These are phyloP conservation scores for Leptarthrus brevirostris DNA, from an alignment of 2,888 invertebrate species.

Conservation along the genomic window DNA sequence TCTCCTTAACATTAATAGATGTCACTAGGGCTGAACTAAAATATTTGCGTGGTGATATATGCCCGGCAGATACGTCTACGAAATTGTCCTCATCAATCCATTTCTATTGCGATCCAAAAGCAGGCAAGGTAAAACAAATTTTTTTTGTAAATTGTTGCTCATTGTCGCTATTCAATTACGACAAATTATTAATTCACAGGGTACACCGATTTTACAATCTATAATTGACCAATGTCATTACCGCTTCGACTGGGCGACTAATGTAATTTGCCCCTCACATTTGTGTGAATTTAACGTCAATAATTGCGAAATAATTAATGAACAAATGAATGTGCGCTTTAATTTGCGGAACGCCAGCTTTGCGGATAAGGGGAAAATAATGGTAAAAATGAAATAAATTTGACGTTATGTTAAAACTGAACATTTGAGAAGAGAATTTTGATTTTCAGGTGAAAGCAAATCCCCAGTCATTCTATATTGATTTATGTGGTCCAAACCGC, in stretches of 20 bases:
- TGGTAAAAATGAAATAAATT: constrained; percentile 58
- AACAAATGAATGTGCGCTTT: constrained; percentile 60
- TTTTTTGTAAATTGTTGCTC: not conserved
- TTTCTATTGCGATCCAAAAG: constrained; percentile 63
- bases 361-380: constrained; percentile 61
- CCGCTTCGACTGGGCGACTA: constrained; percentile 65
- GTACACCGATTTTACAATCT: constrained; percentile 63
- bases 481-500: constrained; percentile 60
- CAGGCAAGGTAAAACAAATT: constrained; percentile 61
- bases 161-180: not conserved
- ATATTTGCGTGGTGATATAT: constrained; percentile 62
- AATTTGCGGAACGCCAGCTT: constrained; percentile 62
- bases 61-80: constrained; percentile 59
- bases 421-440: not conserved
- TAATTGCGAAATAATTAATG: constrained; percentile 64
- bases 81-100: constrained; percentile 62
- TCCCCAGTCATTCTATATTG: constrained; percentile 57
- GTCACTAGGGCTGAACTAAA: constrained; percentile 61
- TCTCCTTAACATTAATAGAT: constrained; percentile 60
- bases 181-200: constrained; percentile 57
- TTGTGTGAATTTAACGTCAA: constrained; percentile 61
- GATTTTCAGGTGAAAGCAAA: constrained; percentile 57
- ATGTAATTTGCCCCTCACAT: constrained; percentile 65
- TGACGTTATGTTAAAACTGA: not conserved
- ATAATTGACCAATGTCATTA: constrained; percentile 64